These are phyloP conservation scores for Synanthedon myopaeformis DNA, from an alignment of 2,888 invertebrate species.

Conservation along the genomic window DNA sequence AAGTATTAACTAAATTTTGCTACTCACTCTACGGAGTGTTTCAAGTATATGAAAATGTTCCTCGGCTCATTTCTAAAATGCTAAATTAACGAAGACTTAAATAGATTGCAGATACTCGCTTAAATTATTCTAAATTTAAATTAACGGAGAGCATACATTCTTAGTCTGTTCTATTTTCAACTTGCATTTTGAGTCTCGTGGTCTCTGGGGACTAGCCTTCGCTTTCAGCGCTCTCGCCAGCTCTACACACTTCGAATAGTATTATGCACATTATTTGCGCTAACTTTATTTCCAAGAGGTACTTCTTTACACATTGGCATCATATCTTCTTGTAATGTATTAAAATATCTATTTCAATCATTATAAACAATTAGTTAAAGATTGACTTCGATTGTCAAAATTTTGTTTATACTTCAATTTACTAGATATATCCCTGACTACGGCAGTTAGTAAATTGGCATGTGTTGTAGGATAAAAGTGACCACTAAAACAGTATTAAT, in stretches of 20 bases:
- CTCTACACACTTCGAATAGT: slow-evolving; percentile 45
- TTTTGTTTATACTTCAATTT: slow-evolving; percentile 18
- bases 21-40: neutral
- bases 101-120: slow-evolving; percentile 48
- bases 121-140: slow-evolving; percentile 37
- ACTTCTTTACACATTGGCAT: slow-evolving; percentile 18
- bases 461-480: slow-evolving; percentile 21
- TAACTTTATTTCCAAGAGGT: slow-evolving; percentile 11
- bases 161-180: slow-evolving; percentile 37
- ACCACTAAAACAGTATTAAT: slow-evolving; percentile 12
- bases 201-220: slow-evolving; percentile 32
- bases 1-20: too few species aligned
- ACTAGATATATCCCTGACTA: slow-evolving; percentile 12
- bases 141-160: slow-evolving; percentile 41
- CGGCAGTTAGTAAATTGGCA: slow-evolving; percentile 33
- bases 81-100: slow-evolving; percentile 44
- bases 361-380: slow-evolving; percentile 8
- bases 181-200: slow-evolving; percentile 35
- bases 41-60: slow-evolving; percentile 40
- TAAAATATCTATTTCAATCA: slow-evolving; percentile 31
- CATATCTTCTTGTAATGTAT: slow-evolving; percentile 56
- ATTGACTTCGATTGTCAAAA: slow-evolving; percentile 1
- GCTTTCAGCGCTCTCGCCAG: slow-evolving; percentile 31
- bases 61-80: slow-evolving; percentile 44
- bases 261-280: slow-evolving; percentile 46